Percentiles rank a stretch among this genome's conserved stretches.
These are phyloP conservation scores for Lagodon rhomboides DNA, from an alignment of 2,797 vertebrate genomes.

Conservation along the genomic window DNA sequence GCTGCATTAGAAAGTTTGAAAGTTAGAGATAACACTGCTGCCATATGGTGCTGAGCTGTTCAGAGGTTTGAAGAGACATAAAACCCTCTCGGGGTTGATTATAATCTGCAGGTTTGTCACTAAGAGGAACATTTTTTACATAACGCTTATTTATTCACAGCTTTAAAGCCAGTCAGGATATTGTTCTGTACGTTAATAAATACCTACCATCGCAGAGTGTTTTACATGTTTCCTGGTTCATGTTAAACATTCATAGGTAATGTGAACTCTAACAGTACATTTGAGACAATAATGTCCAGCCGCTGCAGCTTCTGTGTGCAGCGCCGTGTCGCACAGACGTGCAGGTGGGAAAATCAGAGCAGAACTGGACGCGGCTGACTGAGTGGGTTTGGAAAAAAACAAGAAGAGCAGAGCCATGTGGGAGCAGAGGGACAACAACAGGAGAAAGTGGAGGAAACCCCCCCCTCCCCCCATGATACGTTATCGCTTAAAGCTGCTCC, in stretches of 20 bases:
- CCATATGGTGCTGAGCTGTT: neutral
- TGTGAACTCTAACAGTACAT: neutral
- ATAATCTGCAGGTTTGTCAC: no score
- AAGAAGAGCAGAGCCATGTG: neutral
- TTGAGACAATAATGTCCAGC: neutral
- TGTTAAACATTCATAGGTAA: neutral
- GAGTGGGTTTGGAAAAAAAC: conserved; percentile 7
- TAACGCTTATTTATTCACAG: no score
- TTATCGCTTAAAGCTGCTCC: conserved; percentile 35
- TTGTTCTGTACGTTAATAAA: neutral
- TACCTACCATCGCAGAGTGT: neutral
- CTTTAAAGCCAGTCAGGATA: neutral
- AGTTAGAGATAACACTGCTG: no score
- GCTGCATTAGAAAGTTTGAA: no score
- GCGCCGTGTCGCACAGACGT: neutral
- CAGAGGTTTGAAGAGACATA: neutral
- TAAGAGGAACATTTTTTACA: no score
- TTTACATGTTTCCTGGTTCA: neutral
- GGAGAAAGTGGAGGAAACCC: conserved; percentile 42
- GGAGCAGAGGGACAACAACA: conserved; percentile 7
- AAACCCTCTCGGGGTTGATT: no score
- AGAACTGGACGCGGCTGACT: neutral
- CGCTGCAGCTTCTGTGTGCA: neutral
- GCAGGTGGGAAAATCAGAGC: conserved; percentile 10
- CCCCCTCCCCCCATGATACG: conserved; percentile 23